Base-by-base conservation (phyloP, 2,888 invertebrate genomes). In the Atethmia centrago region DNA sequence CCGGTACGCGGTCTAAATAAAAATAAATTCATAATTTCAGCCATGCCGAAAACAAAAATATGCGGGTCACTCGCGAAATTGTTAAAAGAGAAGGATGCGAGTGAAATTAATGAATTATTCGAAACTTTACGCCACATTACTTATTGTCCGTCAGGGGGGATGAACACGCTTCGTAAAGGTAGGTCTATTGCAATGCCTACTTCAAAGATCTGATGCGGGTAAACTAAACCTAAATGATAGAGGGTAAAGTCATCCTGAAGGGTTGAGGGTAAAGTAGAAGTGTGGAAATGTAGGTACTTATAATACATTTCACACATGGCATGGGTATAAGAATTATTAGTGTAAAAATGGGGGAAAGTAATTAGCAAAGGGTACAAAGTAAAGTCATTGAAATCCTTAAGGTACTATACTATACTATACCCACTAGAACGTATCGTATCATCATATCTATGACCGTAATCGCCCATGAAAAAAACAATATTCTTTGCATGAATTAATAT, bases 81-180 rank as follows among this genome's bases (percentile, higher is more conserved):
- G 19, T 51, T 83, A 59, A 70, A 78, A 59, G 42, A 59, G 0
- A 77, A 63, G 42, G 62, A 82, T 45, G 56, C 58, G n/a, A 65
- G 21, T 0, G 77, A 82, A 45, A 47, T 82, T 8, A 21, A 64
- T 45, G 47, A 58, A 8, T 31, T 79, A 8, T 77, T 79, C 28
- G 63, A 66, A n/a, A 25, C 1, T 28, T 16, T 82, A 36, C 42
- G 78, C 9, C 21, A 21, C 2, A 10, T 16, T 31, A 19, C 10
- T 59, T n/a, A 10, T 47, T 19, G 7, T 31, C 21, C 19, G 3
- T n/a, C 45, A 16, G 45, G 7, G 12, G 28, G n/a, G 14, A 28
- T 74, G 9, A 21, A 45, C 16, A 66, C 19, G 8, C 14, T 77
- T 4, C 62, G 51, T 31, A 21, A 51, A 66, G 75, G 75, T 80